Base-by-base conservation (phyloP, 2,113 vertebrate genomes). In the Alosa alosa region DNA sequence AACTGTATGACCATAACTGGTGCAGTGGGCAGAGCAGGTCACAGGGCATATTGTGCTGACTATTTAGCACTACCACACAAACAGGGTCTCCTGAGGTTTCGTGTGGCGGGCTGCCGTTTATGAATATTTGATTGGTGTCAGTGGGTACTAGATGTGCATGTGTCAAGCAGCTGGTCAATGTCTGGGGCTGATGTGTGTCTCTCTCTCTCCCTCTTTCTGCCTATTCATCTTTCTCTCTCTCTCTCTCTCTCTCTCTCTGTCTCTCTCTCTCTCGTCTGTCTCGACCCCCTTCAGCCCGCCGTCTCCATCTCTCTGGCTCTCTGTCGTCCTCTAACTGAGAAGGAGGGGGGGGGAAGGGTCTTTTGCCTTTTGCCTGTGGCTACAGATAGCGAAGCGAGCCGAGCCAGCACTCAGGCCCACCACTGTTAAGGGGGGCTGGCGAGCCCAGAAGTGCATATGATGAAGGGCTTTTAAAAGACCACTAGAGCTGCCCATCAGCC, bases 41-140 rank as follows among this genome's bases (percentile, higher is more conserved):
- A 60, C 20, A n/a, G 57, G 20, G 17, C 57, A 8, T 8, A 22
- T 25, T 72, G 64, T 72, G 64, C 64, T 72, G 64, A 72, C 64
- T 72, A 9, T 72, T 25, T 72, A 72, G 64, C 25, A 10, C n/a
- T 10, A 25, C 9, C 64, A 31, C 6, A 9, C n/a, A 11, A 72
- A n/a, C 9, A 8, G 64, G 1, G 64, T 72, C 64, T 36, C 64
- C n/a, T 31, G n/a, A 72, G 64, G n/a, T 25, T 36, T 31, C 11
- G 64, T 25, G 1, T 25, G n/a, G 64, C 64, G 8, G 50, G 87
- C 90, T 90, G 64, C 82, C 8, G 22, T 87, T 88, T 87, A 93
- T 93, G 87, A 90, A 93, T 92, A 91, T 90, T 93, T 92, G 25
- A 92, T 91, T 55, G 13, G 13, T 90, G 92, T 92, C 91, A 91